Conservation (phyloP, 1,140 invertebrate species). For the Phymorhynchus buccinoides region DNA sequence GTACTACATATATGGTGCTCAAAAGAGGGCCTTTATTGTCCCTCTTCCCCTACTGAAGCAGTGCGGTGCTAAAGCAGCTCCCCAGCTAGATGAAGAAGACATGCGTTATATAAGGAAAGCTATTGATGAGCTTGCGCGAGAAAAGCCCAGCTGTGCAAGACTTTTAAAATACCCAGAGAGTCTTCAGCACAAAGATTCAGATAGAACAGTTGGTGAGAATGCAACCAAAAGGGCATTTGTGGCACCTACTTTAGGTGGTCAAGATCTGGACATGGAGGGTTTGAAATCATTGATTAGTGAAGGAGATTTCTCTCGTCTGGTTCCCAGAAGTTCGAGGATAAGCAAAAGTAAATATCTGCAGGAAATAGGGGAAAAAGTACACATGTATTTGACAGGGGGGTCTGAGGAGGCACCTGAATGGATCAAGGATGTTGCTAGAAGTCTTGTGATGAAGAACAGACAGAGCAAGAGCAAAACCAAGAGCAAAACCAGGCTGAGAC, state of each 20-base stretch:
- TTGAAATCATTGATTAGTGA: constrained; percentile 21
- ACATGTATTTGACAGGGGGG: constrained; percentile 18
- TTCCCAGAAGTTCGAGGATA: not conserved
- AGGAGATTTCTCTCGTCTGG: not conserved
- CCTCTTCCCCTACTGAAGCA: constrained; percentile 1
- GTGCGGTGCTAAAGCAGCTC: not conserved
- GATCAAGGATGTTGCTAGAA: constrained; percentile 34
- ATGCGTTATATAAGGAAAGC: not conserved
- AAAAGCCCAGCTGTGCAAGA: constrained; percentile 25
- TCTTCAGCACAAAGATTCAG: not conserved
- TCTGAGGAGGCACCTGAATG: constrained; percentile 2
- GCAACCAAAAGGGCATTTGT: constrained; percentile 7
- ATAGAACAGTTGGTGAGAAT: not conserved
- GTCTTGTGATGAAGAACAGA: constrained; percentile 22
- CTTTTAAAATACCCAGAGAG: constrained; percentile 22
- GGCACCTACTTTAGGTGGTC: constrained; percentile 4
- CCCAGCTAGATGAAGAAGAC: constrained; percentile 26
- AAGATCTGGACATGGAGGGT: not conserved
- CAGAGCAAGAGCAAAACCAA: not conserved
- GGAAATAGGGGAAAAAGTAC: constrained; percentile 19
- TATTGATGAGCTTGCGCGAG: not conserved
- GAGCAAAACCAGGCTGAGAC: constrained; percentile 9
- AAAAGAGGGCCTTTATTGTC: constrained; percentile 24
- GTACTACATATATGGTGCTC: constrained; percentile 26
- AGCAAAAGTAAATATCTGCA: constrained; percentile 17